These are phyloP conservation scores for Lithophane ornitopus DNA, from an alignment of 2,888 invertebrate genomes.

Conservation along the genomic window DNA sequence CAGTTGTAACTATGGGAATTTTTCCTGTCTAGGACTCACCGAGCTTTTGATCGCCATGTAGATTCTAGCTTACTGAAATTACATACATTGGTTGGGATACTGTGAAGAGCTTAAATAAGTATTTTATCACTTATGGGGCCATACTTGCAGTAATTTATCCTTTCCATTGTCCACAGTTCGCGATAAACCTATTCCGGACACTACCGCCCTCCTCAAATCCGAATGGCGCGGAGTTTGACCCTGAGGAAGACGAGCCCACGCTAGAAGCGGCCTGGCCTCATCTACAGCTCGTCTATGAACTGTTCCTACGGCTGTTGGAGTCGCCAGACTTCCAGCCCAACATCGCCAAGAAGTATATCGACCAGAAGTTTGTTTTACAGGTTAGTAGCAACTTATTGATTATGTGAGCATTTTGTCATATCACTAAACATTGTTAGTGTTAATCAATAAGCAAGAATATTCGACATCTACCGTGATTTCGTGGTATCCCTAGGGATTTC, in stretches of 20 bases:
- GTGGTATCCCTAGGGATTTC: no score
- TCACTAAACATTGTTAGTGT: no score
- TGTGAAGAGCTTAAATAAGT: no score
- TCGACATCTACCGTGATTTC: no score
- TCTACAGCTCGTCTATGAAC: slow-evolving; percentile 95
- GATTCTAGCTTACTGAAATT: no score
- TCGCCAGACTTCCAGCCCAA: slow-evolving; percentile 98
- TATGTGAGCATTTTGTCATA: no score
- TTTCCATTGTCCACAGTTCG: slow-evolving; percentile 90
- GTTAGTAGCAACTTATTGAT: slow-evolving; percentile 84
- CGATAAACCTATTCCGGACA: slow-evolving; percentile 96
- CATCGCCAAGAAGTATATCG: slow-evolving; percentile 97
- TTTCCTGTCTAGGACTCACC: no score
- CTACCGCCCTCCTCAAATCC: slow-evolving; percentile 96
- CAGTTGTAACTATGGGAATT: no score
- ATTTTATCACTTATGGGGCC: no score
- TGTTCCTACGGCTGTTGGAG: slow-evolving; percentile 95
- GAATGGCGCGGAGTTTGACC: slow-evolving; percentile 96
- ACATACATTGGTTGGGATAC: no score
- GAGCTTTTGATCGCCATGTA: no score
- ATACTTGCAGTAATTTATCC: neutral
- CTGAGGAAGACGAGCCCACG: slow-evolving; percentile 98
- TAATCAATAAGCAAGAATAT: no score
- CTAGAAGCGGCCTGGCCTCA: slow-evolving; percentile 99
- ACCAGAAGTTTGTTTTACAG: slow-evolving; percentile 98